Percentiles rank a stretch among this genome's conserved stretches.
phyloP scores from a whole-genome alignment of 2,888 invertebrate species.

The Nematopogon swammerdamellus region DNA sequence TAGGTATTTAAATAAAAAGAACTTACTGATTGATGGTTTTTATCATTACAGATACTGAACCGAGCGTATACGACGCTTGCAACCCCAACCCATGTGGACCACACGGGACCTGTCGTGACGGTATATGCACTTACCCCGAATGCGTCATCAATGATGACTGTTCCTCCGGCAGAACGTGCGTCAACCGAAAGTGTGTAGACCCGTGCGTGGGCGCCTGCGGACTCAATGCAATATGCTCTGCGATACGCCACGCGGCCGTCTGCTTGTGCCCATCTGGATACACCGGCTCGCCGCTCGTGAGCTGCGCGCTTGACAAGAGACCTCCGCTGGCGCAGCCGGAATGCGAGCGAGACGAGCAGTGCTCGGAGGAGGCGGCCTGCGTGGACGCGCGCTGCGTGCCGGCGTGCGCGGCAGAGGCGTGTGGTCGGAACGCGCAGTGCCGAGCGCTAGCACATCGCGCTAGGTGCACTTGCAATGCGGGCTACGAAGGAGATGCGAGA shows the following conservation, averaged over 20 bases:
- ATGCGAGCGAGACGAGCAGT: slow-evolving; percentile 73
- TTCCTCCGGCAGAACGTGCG: slow-evolving; percentile 75
- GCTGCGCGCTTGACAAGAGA: slow-evolving; percentile 54
- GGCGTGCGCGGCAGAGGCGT: slow-evolving; percentile 70
- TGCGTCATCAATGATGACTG: slow-evolving; percentile 87
- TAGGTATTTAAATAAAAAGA: too few species aligned
- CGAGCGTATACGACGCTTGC: slow-evolving; percentile 57
- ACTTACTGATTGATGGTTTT: too few species aligned
- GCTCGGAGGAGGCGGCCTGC: slow-evolving; percentile 80
- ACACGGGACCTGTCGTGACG: slow-evolving; percentile 64
- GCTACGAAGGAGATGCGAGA: slow-evolving; percentile 81
- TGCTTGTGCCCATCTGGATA: slow-evolving; percentile 81
- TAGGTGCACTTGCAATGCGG: slow-evolving; percentile 76
- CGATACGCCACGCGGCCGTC: slow-evolving; percentile 66
- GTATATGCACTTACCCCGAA: slow-evolving; percentile 74
- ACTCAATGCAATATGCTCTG: slow-evolving; percentile 79
- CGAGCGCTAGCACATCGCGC: slow-evolving; percentile 76
- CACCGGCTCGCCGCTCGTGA: slow-evolving; percentile 72
- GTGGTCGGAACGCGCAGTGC: slow-evolving; percentile 77
- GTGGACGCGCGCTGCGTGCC: slow-evolving; percentile 69
- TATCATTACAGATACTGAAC: slow-evolving; percentile 24
- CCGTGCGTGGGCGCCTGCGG: slow-evolving; percentile 83
- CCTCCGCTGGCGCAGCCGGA: slow-evolving; percentile 63
- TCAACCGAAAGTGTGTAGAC: slow-evolving; percentile 78
- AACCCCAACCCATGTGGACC: slow-evolving; percentile 70